Percentiles rank a stretch among this genome's conserved stretches.
Conservation (phyloP, 2,888 invertebrate genomes). For the Ypsolopha scabrella region DNA sequence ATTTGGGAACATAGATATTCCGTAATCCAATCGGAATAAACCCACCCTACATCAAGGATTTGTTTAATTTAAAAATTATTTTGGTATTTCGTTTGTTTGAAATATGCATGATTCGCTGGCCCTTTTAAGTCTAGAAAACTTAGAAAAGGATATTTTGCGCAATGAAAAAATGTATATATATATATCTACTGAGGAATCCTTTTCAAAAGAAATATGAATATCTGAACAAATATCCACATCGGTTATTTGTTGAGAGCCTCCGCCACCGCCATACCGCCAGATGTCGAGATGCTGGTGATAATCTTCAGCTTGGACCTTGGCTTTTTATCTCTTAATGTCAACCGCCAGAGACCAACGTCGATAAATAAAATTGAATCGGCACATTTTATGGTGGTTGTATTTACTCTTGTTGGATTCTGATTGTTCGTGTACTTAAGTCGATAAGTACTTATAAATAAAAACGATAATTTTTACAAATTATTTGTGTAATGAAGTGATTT, state of each 20-base stretch:
- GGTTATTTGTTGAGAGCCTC: neutral
- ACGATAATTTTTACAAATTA: no score
- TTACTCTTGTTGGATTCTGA: no score
- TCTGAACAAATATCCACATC: neutral
- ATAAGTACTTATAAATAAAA: no score
- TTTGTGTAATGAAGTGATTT: no score
- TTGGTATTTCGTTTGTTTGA: no score
- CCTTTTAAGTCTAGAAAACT: no score
- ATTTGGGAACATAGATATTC: no score
- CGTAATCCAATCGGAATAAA: no score
- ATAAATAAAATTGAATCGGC: neutral
- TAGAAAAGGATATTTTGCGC: neutral
- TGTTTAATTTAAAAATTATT: no score
- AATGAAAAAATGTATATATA: neutral
- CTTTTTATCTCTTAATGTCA: neutral
- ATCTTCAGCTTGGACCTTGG: constrained; percentile 2
- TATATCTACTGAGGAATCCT: neutral
- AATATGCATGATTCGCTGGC: no score
- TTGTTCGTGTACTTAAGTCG: no score
- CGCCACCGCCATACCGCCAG: neutral
- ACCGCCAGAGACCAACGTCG: neutral
- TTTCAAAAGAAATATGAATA: neutral
- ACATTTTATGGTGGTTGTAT: neutral
- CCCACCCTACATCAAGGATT: no score
- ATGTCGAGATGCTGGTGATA: neutral